Evolutionary conservation across 2,113 vertebrate genomes (phyloP).

Genomic region (Notechis scutatus): DNA sequence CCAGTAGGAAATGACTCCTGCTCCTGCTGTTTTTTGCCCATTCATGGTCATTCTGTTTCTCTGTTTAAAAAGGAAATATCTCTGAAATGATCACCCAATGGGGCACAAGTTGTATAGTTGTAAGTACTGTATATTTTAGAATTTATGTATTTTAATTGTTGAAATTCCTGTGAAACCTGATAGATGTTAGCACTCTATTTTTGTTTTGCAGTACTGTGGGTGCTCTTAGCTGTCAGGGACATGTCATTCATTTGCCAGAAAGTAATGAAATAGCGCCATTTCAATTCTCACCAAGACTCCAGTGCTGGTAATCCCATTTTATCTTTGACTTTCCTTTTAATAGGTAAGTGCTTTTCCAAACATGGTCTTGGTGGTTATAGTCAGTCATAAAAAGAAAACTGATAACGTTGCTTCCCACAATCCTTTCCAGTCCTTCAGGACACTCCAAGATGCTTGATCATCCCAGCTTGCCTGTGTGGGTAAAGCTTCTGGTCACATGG

Average conservation of each 20-base stretch:
- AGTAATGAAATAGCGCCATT: not conserved
- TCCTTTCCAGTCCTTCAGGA: not conserved
- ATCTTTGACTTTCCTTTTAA: not conserved
- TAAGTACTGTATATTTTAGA: not conserved
- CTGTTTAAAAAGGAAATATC: not conserved
- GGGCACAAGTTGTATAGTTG: not conserved
- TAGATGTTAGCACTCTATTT: not conserved
- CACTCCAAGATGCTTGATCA: not conserved
- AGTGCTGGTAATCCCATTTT: not conserved
- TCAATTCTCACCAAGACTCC: not conserved
- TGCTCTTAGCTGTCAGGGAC: not conserved
- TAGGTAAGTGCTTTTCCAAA: not conserved
- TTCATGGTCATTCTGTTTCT: not conserved
- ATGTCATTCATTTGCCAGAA: not conserved
- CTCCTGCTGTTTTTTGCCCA: not conserved
- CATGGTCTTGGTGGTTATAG: not conserved
- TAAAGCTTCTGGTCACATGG: not conserved
- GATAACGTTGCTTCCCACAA: not conserved
- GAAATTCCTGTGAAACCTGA: not conserved
- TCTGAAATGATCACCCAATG: not conserved
- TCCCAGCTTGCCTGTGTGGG: not conserved
- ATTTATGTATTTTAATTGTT: not conserved
- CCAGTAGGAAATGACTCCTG: not conserved
- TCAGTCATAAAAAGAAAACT: not conserved
- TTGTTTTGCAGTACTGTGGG: not conserved